These are phyloP conservation scores for Mus spicilegus DNA, from an alignment of 2,113 vertebrate species.

Conservation along the genomic window DNA sequence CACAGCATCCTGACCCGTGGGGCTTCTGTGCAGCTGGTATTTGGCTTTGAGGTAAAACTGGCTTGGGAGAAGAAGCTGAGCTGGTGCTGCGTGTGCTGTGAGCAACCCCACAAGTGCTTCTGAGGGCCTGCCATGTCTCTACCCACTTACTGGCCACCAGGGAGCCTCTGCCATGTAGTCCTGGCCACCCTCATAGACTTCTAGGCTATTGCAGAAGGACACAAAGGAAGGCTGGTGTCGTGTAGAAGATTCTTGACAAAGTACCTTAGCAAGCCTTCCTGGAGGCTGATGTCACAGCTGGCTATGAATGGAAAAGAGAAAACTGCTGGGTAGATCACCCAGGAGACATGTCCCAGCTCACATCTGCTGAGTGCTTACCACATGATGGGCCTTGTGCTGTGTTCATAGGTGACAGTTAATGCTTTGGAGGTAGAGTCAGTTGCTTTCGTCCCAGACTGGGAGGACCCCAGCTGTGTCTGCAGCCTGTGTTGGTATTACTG, in stretches of 20 bases:
- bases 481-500: not conserved
- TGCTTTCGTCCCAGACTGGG: not conserved
- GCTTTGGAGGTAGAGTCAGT: not conserved
- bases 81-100: not conserved
- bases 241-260: not conserved
- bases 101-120: not conserved
- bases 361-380: not conserved
- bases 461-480: not conserved
- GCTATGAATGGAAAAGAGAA: not conserved
- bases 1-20: constrained; percentile 97
- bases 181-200: not conserved
- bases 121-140: not conserved
- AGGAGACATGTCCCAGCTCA: not conserved
- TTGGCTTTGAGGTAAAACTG: constrained; percentile 94
- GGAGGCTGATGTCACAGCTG: not conserved
- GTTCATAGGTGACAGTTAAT: not conserved
- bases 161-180: not conserved
- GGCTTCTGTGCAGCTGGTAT: constrained; percentile 97
- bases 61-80: not conserved
- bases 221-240: not conserved
- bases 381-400: not conserved
- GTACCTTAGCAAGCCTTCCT: not conserved
- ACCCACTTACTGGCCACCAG: not conserved
- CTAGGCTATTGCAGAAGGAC: not conserved
- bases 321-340: not conserved